Evolutionary conservation across 2,797 vertebrate genomes (phyloP).

Genomic region (Falco peregrinus): DNA sequence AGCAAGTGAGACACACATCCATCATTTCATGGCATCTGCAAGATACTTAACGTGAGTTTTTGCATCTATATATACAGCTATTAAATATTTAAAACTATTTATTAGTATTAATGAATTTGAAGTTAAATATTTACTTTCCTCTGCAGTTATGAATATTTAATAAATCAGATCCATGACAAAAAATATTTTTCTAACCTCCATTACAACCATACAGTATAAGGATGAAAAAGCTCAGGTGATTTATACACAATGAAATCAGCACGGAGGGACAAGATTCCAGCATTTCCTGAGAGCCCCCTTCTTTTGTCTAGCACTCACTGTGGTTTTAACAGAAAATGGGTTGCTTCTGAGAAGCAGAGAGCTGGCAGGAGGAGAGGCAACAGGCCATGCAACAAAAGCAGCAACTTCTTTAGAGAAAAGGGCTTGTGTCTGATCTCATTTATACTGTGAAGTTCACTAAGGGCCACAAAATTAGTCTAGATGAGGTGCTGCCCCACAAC

Average conservation of each 20-base stretch:
- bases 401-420: neutral
- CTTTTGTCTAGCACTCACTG: neutral
- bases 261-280: neutral
- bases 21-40: neutral
- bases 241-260: neutral
- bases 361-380: neutral
- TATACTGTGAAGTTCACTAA: neutral
- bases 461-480: neutral
- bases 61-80: neutral
- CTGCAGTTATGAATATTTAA: neutral
- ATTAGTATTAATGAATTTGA: neutral
- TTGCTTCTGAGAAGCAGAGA: neutral
- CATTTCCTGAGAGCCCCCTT: neutral
- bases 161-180: neutral
- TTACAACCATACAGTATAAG: neutral
- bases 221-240: neutral
- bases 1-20: neutral
- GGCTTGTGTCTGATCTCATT: neutral
- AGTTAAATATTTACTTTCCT: neutral
- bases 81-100: neutral
- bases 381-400: neutral
- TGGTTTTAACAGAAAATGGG: neutral
- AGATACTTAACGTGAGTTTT: neutral
- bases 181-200: neutral
- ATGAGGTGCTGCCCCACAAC: neutral